Base-by-base conservation (phyloP, 2,888 invertebrate species). In the Gonocerus acuteangulatus region DNA sequence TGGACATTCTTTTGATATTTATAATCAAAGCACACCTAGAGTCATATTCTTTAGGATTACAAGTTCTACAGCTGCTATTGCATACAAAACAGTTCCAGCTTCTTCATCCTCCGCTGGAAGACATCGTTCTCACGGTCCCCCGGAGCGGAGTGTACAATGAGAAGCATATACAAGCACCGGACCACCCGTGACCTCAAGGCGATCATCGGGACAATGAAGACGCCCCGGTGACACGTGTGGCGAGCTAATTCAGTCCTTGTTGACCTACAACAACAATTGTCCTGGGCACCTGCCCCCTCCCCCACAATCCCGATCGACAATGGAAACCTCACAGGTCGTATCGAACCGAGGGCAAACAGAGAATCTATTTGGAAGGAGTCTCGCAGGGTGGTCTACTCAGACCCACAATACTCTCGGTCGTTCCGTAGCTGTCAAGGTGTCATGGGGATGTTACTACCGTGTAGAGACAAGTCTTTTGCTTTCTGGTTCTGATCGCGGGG, bases 231-330 rank as follows among this genome's bases (percentile, higher is more conserved):
- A 39, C 39, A 39, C 39, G 39, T 39, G 39, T 39, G 39, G 39
- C 39, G 39, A 39, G 39, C 39, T 39, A 39, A 39, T 39, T 39
- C 39, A 39, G 39, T 39, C 39, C 39, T 39, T 39, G 39, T 39
- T 39, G 39, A 39, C 39, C 39, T 39, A 39, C 39, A 39, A 39
- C 39, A 39, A 11, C 15, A 15, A 39, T 39, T 39, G 39, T 39
- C 3, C 3, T 3, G 13, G 39, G 39, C 39, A 39, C 39, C 39
- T 39, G 39, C 39, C 39, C n/a, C 39, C 39, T 13, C n/a, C 39
- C 39, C 32, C 32, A 11, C 32, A 6, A 3, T n/a, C 13, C 15
- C 9, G 9, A 13, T 11, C 39, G n/a, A 39, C 39, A 39, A 39
- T 39, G 15, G 39, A 2, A 11, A n/a, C 39, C 39, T 9, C 39